A percentile compares a stretch with the other conserved stretches of the same genome.
Evolutionary conservation across 2,113 vertebrate genomes (phyloP).

Genomic region (Atherinomorus stipes): DNA sequence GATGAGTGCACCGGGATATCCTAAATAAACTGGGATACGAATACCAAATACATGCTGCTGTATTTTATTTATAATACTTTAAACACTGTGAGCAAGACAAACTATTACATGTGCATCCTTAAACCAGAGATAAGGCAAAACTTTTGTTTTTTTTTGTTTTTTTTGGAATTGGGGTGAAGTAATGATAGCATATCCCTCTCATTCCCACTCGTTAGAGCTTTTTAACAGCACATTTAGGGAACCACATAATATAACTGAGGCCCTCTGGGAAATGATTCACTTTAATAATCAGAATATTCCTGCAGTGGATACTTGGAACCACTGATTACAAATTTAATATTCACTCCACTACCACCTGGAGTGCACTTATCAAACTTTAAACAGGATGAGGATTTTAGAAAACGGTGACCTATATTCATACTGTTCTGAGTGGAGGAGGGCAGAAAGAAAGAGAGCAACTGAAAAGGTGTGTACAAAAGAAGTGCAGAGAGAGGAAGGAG

Average conservation of each 20-base stretch:
- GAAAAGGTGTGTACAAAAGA: conserved; percentile 26
- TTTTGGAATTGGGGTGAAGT: conserved; percentile 6
- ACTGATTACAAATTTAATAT: conserved; percentile 71
- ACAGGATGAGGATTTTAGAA: conserved; percentile 66
- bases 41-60: not conserved
- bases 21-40: no score
- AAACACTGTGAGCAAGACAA: not conserved
- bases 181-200: not conserved
- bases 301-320: conserved; percentile 42
- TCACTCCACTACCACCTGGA: conserved; percentile 67
- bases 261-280: conserved; percentile 25
- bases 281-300: conserved; percentile 61
- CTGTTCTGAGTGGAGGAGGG: conserved; percentile 39
- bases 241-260: conserved; percentile 11
- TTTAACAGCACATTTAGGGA: conserved; percentile 36
- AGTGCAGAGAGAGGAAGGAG: conserved; percentile 18
- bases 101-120: not conserved
- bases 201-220: conserved; percentile 14
- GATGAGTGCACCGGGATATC: no score
- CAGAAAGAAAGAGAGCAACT: conserved; percentile 1
- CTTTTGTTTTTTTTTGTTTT: not conserved
- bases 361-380: conserved; percentile 75
- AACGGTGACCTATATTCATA: conserved; percentile 75
- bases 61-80: conserved; percentile 21
- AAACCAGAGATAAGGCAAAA: not conserved